Evolutionary conservation across 1,140 invertebrate genomes (phyloP).

Genomic region (Drosophila ambigua): DNA sequence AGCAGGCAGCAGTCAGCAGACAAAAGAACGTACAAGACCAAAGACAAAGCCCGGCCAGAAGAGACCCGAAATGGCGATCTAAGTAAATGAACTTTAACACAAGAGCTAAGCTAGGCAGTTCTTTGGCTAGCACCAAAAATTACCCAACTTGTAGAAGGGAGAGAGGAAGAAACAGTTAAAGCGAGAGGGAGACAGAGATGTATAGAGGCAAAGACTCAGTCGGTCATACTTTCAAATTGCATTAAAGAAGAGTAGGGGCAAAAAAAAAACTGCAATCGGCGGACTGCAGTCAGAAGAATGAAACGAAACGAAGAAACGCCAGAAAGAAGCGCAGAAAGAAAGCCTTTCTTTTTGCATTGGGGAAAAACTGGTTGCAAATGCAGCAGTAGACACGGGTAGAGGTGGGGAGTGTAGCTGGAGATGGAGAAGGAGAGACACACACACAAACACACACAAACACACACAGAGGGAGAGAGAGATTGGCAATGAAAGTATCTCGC

Average conservation of each 20-base stretch:
- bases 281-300: constrained; percentile 43
- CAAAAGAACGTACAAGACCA: constrained; percentile 49
- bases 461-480: constrained; percentile 34
- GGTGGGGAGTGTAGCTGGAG: constrained; percentile 3
- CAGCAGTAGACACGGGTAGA: constrained; percentile 5
- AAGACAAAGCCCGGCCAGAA: constrained; percentile 27
- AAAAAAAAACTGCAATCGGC: constrained; percentile 41
- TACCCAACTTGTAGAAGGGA: constrained; percentile 28
- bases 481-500: constrained; percentile 78
- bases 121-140: constrained; percentile 25
- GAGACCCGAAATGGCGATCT: constrained; percentile 40
- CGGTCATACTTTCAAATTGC: constrained; percentile 82
- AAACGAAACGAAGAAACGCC: constrained; percentile 14
- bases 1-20: constrained; percentile 39
- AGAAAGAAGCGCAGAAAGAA: constrained; percentile 60
- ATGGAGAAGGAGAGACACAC: constrained; percentile 45
- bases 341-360: constrained; percentile 76
- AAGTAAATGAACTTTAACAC: constrained; percentile 76
- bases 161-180: constrained; percentile 1
- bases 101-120: constrained; percentile 50
- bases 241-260: constrained; percentile 26
- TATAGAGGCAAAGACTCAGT: constrained; percentile 34
- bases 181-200: background rate
- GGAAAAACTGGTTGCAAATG: constrained; percentile 64
- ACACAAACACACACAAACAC: no score